These are phyloP conservation scores for Ectemnius lituratus DNA, from an alignment of 2,888 invertebrate genomes.

Conservation along the genomic window DNA sequence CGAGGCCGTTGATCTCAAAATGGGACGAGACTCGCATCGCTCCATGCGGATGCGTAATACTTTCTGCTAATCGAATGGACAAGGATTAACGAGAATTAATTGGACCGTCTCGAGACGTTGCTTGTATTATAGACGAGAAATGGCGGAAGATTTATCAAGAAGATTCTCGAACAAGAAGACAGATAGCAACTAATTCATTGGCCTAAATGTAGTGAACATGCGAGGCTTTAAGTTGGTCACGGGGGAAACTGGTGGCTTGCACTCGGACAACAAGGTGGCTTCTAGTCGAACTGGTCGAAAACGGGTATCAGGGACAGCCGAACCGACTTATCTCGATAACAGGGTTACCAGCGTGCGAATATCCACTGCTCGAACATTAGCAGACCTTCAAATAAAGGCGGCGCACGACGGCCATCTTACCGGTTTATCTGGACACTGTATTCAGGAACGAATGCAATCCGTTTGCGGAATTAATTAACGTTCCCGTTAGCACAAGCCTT, in stretches of 20 bases:
- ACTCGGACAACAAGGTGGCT: slow-evolving; percentile 5
- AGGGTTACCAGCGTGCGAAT: slow-evolving; percentile 29
- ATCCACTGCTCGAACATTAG: slow-evolving; percentile 20
- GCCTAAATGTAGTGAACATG: background rate
- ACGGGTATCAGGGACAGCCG: slow-evolving; percentile 3
- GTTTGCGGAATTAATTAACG: slow-evolving; percentile 35
- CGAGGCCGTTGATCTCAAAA: slow-evolving; percentile 24
- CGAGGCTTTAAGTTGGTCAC: background rate
- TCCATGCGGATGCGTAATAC: background rate
- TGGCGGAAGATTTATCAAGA: too few relatives aligned
- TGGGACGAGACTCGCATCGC: background rate
- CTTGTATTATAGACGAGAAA: background rate
- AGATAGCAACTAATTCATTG: too few relatives aligned
- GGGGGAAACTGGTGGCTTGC: background rate
- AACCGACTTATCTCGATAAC: slow-evolving; percentile 20
- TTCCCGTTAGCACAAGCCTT: slow-evolving; percentile 33
- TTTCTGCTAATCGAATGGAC: background rate
- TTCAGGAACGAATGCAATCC: slow-evolving; percentile 5
- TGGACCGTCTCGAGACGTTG: background rate
- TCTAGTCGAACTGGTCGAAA: slow-evolving; percentile 29
- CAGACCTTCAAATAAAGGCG: slow-evolving; percentile 23
- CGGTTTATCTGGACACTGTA: slow-evolving; percentile 12
- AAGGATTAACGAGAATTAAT: background rate
- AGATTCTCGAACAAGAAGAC: too few relatives aligned
- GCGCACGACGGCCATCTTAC: background rate